Conservation (phyloP, 2,888 invertebrate genomes). For the Brachynemurus nebulosus region DNA sequence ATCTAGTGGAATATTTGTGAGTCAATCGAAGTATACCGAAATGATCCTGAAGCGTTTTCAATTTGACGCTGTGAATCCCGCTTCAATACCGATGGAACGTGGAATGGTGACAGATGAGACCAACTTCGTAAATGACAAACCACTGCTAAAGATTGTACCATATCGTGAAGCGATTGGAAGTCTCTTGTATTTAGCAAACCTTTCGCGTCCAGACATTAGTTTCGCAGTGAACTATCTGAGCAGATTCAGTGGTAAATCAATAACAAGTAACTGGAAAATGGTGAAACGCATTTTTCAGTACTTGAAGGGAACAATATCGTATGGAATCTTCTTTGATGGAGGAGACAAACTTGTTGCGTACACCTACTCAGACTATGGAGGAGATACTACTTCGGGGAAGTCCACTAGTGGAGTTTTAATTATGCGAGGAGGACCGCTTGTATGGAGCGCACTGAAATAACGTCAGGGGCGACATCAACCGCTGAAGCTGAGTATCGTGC, state of each 20-base stretch:
- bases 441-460: conserved; percentile 20
- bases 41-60: conserved; percentile 14
- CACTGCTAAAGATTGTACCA: conserved; percentile 10
- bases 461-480: conserved; percentile 13
- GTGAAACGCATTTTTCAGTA: too few species aligned
- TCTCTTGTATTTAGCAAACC: conserved; percentile 17
- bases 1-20: conserved; percentile 19
- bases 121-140: background rate
- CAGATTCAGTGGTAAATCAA: too few species aligned
- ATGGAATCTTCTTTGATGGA: too few species aligned
- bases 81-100: conserved; percentile 14
- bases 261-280: too few species aligned
- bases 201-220: too few species aligned
- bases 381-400: conserved; percentile 13
- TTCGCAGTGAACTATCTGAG: too few species aligned
- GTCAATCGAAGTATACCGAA: conserved; percentile 15
- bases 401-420: conserved; percentile 22
- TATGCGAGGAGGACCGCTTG: conserved; percentile 20
- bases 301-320: too few species aligned
- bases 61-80: conserved; percentile 6
- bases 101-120: conserved; percentile 13
- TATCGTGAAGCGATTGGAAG: conserved; percentile 20
- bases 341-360: conserved; percentile 13
- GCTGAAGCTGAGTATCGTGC: conserved; percentile 18
- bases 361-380: conserved; percentile 18